Percentiles rank a stretch among this genome's conserved stretches.
Conservation (phyloP, 2,113 vertebrate species). For the Propithecus coquereli region DNA sequence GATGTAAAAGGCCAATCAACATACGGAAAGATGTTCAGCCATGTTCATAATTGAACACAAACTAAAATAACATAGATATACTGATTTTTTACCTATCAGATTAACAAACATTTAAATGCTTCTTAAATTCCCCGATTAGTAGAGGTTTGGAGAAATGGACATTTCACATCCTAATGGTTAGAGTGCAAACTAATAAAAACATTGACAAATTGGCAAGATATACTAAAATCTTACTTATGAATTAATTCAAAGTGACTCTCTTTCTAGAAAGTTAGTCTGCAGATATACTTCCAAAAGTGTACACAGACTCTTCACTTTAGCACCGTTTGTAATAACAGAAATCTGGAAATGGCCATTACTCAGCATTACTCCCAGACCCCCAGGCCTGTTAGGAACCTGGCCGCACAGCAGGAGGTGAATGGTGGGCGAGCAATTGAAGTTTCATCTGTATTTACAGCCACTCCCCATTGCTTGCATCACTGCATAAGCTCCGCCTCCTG, state of each 20-base stretch:
- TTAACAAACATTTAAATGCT: neutral
- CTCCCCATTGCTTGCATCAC: too few species aligned
- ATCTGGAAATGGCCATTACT: neutral
- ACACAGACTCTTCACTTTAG: neutral
- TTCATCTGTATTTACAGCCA: too few species aligned
- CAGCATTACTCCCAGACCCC: neutral
- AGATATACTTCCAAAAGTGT: neutral
- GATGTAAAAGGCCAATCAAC: neutral
- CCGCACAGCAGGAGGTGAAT: too few species aligned
- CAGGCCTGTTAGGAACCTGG: too few species aligned
- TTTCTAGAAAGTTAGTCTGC: slow-evolving; percentile 19
- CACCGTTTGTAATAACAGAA: neutral
- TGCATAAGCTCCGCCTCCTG: too few species aligned
- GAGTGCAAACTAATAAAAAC: neutral
- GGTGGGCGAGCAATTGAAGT: too few species aligned
- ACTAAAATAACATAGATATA: neutral
- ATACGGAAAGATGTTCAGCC: neutral
- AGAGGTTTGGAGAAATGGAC: neutral
- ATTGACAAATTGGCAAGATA: neutral
- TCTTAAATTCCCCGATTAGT: neutral
- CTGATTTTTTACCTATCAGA: neutral
- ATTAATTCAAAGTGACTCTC: neutral
- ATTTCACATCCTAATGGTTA: neutral
- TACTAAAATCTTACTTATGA: neutral
- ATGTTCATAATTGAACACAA: neutral